Conservation (phyloP, 1,140 invertebrate species). For the Zaprionus camerounensis region DNA sequence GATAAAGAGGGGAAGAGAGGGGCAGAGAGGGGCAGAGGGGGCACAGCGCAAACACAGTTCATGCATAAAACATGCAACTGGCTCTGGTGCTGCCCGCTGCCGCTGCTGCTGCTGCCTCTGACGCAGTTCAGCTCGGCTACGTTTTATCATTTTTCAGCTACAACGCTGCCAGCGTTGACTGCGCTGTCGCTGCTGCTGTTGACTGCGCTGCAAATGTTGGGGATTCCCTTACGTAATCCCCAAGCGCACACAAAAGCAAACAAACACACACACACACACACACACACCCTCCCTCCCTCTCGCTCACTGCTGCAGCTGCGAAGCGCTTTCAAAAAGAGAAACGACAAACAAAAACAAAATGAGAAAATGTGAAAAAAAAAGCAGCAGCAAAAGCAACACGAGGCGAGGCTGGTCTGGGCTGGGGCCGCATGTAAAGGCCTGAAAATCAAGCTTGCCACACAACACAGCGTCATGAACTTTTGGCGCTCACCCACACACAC, state of each 20-base stretch:
- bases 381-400: slow-evolving; percentile 20
- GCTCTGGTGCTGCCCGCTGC: slow-evolving; percentile 13
- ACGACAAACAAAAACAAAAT: slow-evolving; percentile 60
- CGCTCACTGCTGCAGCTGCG: slow-evolving; percentile 36
- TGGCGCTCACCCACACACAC: slow-evolving; percentile 55
- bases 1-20: no score
- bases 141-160: slow-evolving; percentile 47
- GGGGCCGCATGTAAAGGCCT: slow-evolving; percentile 67
- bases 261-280: slow-evolving; percentile 53
- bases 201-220: slow-evolving; percentile 76
- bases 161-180: slow-evolving; percentile 18
- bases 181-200: slow-evolving; percentile 56
- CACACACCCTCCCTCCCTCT: not conserved
- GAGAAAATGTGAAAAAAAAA: not conserved
- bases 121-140: slow-evolving; percentile 61
- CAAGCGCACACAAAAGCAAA: slow-evolving; percentile 77
- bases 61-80: slow-evolving; percentile 75
- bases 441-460: slow-evolving; percentile 71
- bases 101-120: slow-evolving; percentile 47
- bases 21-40: no score
- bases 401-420: not conserved
- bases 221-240: slow-evolving; percentile 82
- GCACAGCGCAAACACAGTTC: slow-evolving; percentile 21
- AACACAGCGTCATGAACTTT: slow-evolving; percentile 74
- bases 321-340: slow-evolving; percentile 49